Evolutionary conservation across 2,888 invertebrate species (phyloP), one percentile per base, ranked within the genome.

Genomic region (Octonoba sinensis): DNA sequence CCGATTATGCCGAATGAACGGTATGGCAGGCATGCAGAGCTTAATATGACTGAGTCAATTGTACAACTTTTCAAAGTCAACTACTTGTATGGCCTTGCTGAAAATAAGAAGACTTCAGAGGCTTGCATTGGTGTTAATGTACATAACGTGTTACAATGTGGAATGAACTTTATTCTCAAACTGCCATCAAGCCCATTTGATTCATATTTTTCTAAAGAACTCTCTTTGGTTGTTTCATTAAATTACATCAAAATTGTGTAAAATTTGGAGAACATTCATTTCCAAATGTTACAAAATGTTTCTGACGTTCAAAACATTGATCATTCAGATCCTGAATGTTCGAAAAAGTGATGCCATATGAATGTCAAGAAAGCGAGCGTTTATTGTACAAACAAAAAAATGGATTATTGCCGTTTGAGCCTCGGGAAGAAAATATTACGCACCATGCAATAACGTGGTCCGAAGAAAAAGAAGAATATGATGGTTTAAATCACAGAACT

Each of bases 21-120:
- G 65, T 72, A 72, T 79, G 66, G 72, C 72, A 79, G 78, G 78
- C 78, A 79, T 79, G 78, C 78, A 79, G 78, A 79, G 78, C 78
- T 79, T 79, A 79, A 72, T 72, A 44, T 70, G 65, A 79, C 59
- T 66, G 66, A 79, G 60, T 72, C 56, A 72, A 51, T 54, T 66
- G 57, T 66, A 65, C 66, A 79, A 79, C 72, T 72, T 72, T 72
- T 81, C 79, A 81, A 81, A 81, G 79, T 81, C 73, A 64, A 79
- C 67, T 67, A 67, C 57, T 44, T 72, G 78, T 72, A 72, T 60
- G 54, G 67, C 67, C 79, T 69, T 73, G 62, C 78, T 79, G 24
- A 44, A 18, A 62, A 62, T 13, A 24, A 16, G 20, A n/a, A 15
- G 57, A 20, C 44, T 44, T 16, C 47, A 49, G 22, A 65, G 65